Evolutionary conservation across 2,113 vertebrate genomes (phyloP).

Genomic region (Furnarius figulus): DNA sequence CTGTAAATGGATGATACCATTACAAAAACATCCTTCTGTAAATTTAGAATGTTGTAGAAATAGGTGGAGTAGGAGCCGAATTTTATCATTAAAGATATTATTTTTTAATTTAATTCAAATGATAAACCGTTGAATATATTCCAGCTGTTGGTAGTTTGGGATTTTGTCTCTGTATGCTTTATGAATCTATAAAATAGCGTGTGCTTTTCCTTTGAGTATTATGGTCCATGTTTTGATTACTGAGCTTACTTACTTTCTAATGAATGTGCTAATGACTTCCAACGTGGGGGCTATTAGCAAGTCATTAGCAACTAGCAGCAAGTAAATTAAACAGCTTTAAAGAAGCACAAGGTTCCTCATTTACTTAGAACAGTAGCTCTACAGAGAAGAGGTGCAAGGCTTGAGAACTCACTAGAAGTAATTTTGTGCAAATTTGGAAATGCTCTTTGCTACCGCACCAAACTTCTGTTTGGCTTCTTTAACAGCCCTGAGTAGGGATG

Average conservation of each 20-base stretch:
- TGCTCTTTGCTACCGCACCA: not conserved
- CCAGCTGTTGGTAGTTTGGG: not conserved
- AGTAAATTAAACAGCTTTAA: not conserved
- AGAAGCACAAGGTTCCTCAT: not conserved
- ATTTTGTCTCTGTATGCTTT: not conserved
- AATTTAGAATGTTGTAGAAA: not conserved
- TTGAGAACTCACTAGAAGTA: not conserved
- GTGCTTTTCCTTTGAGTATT: not conserved
- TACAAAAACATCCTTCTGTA: not conserved
- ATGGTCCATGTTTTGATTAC: not conserved
- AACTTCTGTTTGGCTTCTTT: not conserved
- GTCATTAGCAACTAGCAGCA: not conserved
- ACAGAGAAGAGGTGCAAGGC: not conserved
- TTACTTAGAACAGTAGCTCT: not conserved
- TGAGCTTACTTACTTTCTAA: slow-evolving; percentile 2
- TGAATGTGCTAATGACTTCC: not conserved
- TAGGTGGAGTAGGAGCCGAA: not conserved
- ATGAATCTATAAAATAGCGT: not conserved
- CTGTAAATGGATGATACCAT: not conserved
- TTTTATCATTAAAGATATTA: not conserved
- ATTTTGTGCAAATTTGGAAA: not conserved
- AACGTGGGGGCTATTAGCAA: not conserved
- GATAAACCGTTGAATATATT: not conserved
- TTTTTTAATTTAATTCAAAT: not conserved
- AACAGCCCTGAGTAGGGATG: not conserved